Evolutionary conservation across 2,888 invertebrate genomes (phyloP), one percentile per base, ranked within the genome.

Genomic region (Dusona sp.): DNA sequence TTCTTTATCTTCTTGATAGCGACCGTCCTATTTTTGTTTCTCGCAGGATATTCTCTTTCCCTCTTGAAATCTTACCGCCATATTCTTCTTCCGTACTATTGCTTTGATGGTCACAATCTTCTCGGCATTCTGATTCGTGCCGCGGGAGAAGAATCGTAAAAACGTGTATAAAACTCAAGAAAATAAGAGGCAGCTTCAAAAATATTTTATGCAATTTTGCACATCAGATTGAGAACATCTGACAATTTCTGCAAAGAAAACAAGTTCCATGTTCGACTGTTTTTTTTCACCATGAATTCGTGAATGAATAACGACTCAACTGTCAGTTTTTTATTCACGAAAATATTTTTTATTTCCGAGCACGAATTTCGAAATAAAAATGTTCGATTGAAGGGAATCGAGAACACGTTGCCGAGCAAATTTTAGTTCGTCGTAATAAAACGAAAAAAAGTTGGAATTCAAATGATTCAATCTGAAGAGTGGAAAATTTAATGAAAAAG

Each of bases 1-100:
- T 74, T 61, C 64, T 57, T 70, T 67, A 45, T 73, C 68, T 72
- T 70, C 61, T 6, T 25, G 51, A 75, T 61, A 78, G 70, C 25
- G 48, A 45, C 25, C 8, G 19, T 9, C 16, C 54, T 57, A 42
- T 74, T 81, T 70, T 68, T 57, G 45, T 61, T 51, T 67, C 72
- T 79, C 29, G 45, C 51, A 22, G 64, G 19, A 68, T 75, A 45
- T 67, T 38, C 67, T 36, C 54, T 33, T 45, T 42, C 73, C 42
- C 45, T 80, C 73, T 70, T 48, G 22, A 22, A 64, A 78, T 67
- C 78, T 79, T 72, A 84, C 57, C 64, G 29, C 7, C 42, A 74
- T 70, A 74, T 70, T 70, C 29, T 81, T 54, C 70, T 67, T 29
- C 42, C 67, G 19, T 54, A 51, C 64, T 51, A 13, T 38, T 45